Evolutionary conservation across 2,888 invertebrate species (phyloP).

Genomic region (Marronus borbonicus): DNA sequence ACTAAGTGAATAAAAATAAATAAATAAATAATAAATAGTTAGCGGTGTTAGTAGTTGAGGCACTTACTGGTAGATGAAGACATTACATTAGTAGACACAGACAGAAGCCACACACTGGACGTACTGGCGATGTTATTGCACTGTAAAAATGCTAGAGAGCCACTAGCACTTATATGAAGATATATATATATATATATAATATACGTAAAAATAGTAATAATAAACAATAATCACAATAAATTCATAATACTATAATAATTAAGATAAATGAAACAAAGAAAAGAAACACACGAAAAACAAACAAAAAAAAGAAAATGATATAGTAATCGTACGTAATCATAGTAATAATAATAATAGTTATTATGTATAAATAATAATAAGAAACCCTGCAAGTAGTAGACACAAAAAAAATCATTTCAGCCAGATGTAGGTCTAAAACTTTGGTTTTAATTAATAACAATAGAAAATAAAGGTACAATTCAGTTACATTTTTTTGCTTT

Average conservation of each 20-base stretch:
- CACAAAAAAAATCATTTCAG: constrained; percentile 58
- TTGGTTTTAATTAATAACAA: constrained; percentile 70
- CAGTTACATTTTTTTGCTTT: constrained; percentile 61
- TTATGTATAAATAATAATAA: too few species aligned
- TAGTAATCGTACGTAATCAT: constrained; percentile 44
- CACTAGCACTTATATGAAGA: constrained; percentile 57
- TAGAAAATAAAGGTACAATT: constrained; percentile 71
- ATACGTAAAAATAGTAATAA: constrained; percentile 5
- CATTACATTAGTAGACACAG: constrained; percentile 70
- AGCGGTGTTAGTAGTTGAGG: constrained; percentile 66
- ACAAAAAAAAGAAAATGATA: constrained; percentile 18
- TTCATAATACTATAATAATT: constrained; percentile 19
- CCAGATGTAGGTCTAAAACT: constrained; percentile 67
- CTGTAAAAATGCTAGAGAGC: constrained; percentile 58
- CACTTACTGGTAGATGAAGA: constrained; percentile 69
- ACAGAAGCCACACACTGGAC: constrained; percentile 68
- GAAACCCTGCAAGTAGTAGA: constrained; percentile 54
- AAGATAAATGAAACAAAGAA: constrained; percentile 2
- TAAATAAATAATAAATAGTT: constrained; percentile 37
- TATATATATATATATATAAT: too few species aligned
- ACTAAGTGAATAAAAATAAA: constrained; percentile 4
- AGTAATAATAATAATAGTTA: constrained; percentile 29
- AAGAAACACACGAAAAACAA: constrained; percentile 1
- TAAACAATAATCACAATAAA: constrained; percentile 2
- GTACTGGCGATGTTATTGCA: constrained; percentile 52